A percentile compares a stretch with the other conserved stretches of the same genome.
phyloP scores from a whole-genome alignment of 2,888 invertebrate genomes.

The Lithophane semibrunnea region DNA sequence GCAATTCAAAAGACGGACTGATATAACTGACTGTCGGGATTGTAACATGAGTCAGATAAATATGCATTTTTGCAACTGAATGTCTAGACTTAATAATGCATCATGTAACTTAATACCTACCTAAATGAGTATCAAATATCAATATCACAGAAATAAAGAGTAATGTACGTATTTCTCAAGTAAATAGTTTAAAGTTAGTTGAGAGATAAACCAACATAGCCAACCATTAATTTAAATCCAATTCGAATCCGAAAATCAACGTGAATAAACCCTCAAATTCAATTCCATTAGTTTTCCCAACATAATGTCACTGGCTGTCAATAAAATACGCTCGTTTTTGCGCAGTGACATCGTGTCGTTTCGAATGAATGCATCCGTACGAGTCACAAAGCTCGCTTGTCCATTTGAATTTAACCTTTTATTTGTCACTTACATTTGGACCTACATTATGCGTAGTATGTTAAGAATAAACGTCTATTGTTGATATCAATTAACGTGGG shows the following conservation, averaged over 20 bases:
- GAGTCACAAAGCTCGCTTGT: conserved; percentile 37
- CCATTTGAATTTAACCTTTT: conserved; percentile 42
- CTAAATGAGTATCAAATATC: neutral
- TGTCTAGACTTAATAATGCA: conserved; percentile 34
- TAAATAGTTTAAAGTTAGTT: neutral
- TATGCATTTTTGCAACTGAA: conserved; percentile 27
- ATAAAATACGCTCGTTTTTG: conserved; percentile 53
- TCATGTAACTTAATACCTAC: neutral
- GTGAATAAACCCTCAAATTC: conserved; percentile 35
- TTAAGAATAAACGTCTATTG: conserved; percentile 10
- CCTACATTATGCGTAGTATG: conserved; percentile 7
- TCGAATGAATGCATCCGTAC: conserved; percentile 52
- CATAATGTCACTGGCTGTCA: conserved; percentile 49
- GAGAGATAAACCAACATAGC: neutral
- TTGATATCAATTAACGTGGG: conserved; percentile 4
- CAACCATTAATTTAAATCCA: conserved; percentile 10
- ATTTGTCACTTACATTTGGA: conserved; percentile 30
- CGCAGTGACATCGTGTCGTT: conserved; percentile 50
- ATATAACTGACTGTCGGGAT: conserved; percentile 17
- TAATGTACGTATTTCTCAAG: neutral
- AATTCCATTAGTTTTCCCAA: conserved; percentile 34
- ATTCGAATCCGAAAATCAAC: conserved; percentile 9
- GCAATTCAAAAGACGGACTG: conserved; percentile 4
- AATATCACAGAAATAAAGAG: neutral
- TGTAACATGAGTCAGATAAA: conserved; percentile 29